These are phyloP conservation scores for Perizoma flavofasciatum DNA, from an alignment of 2,888 invertebrate genomes.

Conservation along the genomic window DNA sequence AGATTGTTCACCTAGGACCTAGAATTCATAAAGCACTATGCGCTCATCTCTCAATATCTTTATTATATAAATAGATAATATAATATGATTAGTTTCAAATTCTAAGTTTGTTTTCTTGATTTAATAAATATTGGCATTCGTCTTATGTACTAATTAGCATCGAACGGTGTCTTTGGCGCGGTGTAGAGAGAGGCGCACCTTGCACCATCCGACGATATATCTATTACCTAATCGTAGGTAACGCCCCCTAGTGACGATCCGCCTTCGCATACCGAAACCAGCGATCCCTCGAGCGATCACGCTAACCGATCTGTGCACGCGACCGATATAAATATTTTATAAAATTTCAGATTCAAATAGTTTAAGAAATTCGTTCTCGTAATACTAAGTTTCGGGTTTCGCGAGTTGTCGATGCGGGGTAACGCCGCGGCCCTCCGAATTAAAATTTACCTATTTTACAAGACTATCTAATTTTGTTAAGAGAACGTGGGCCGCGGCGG, in stretches of 20 bases:
- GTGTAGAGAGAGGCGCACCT: constrained; percentile 39
- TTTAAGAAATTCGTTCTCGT: constrained; percentile 75
- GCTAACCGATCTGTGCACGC: constrained; percentile 67
- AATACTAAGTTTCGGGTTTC: constrained; percentile 61
- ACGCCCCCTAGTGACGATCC: constrained; percentile 43
- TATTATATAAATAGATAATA: constrained; percentile 78
- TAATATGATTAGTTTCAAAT: constrained; percentile 77
- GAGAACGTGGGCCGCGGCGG: constrained; percentile 32
- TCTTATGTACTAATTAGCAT: constrained; percentile 72
- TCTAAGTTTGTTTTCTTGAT: constrained; percentile 77
- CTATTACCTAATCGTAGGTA: constrained; percentile 49
- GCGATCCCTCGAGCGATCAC: constrained; percentile 52
- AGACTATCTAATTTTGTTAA: constrained; percentile 37
- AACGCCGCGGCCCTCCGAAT: constrained; percentile 31
- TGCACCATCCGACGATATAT: constrained; percentile 53
- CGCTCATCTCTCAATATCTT: constrained; percentile 80
- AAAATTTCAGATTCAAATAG: constrained; percentile 73
- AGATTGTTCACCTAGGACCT: constrained; percentile 80
- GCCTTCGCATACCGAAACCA: constrained; percentile 51
- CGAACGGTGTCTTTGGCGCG: constrained; percentile 51
- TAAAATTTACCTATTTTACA: constrained; percentile 38
- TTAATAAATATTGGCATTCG: constrained; percentile 80
- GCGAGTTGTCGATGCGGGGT: constrained; percentile 41
- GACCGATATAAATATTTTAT: constrained; percentile 73
- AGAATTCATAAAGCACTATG: constrained; percentile 83